Evolutionary conservation across 2,113 vertebrate genomes (phyloP), one percentile per base, ranked within the genome.

Genomic region (Oreochromis tanganicae): DNA sequence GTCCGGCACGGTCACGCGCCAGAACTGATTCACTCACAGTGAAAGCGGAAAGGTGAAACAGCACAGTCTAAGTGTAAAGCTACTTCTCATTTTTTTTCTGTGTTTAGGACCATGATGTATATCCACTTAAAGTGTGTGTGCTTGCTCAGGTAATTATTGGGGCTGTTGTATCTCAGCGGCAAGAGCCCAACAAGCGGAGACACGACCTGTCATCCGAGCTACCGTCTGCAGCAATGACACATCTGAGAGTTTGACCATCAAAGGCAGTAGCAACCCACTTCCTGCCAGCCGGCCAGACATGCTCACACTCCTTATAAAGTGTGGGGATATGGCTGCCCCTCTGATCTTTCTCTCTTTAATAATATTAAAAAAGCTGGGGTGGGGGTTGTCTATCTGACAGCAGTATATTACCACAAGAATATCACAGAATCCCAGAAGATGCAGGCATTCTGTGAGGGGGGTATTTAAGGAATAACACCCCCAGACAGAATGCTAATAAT

Each of bases 241-340:
- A 94, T 94, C 93, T 94, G 92, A 94, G 90, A 95, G 93, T 89
- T 91, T 92, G 94, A 91, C 93, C 94, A 94, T 95, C 94, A 95
- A 94, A 95, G 92, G 86, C 85, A 82, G 85, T 85, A 82, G 92
- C 88, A 88, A 85, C 87, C 84, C 90, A 87, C 91, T 92, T 93
- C 94, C 91, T 91, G 91, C 82, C 84, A 81, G 86, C 84, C 81
- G 27, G 56, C 78, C 90, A 54, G 48, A 68, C 80, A 48, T 61
- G 73, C 82, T 57, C 83, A 83, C 27, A 82, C 84, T 29, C 61
- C 80, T 88, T 91, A 94, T 93, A 92, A 91, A 93, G 91, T 87
- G 90, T 85, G 86, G 48, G 91, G 93, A 94, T 91, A 94, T 78
- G 88, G 91, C 87, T 91, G 91, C 87, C 89, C 89, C 89, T 95